These are phyloP conservation scores for Neodiprion pinetum DNA, from an alignment of 1,140 invertebrate species.

Conservation along the genomic window DNA sequence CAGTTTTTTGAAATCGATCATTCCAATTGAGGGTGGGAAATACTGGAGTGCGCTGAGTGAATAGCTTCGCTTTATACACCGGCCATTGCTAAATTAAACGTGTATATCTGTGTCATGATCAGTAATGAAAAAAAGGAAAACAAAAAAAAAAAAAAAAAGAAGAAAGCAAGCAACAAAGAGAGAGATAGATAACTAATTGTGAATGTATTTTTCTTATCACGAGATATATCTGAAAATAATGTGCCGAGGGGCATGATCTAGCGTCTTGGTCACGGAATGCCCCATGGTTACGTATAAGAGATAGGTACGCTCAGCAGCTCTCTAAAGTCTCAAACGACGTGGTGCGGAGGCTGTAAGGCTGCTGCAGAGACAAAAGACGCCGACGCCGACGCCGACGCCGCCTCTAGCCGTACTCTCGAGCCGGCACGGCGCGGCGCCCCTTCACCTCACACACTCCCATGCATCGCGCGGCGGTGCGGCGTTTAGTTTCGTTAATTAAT, in stretches of 20 bases:
- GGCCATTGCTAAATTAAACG: no score
- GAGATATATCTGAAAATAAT: no score
- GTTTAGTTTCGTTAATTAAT: slow-evolving; percentile 53
- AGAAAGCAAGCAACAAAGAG: slow-evolving; percentile 25
- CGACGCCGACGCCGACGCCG: slow-evolving; percentile 10
- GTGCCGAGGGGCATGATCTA: neutral
- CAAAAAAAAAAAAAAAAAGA: slow-evolving; percentile 16
- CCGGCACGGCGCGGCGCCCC: neutral
- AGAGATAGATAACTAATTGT: slow-evolving; percentile 5
- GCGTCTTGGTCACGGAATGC: slow-evolving; percentile 34
- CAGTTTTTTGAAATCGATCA: no score
- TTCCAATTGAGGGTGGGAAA: no score
- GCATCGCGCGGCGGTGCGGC: slow-evolving; percentile 23
- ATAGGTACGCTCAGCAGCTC: no score
- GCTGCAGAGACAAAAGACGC: slow-evolving; percentile 19
- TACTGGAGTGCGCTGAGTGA: no score
- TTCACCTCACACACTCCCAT: neutral
- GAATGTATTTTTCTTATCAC: no score
- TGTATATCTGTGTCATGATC: no score
- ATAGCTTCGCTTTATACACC: no score
- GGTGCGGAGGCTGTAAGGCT: no score
- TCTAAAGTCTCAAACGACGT: no score
- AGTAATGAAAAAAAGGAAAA: neutral
- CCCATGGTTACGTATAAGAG: slow-evolving; percentile 26
- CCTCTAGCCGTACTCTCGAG: neutral